Percentiles rank a stretch among this genome's conserved stretches.
Evolutionary conservation across 1,140 invertebrate genomes (phyloP).

Genomic region (Drosophila ironensis): DNA sequence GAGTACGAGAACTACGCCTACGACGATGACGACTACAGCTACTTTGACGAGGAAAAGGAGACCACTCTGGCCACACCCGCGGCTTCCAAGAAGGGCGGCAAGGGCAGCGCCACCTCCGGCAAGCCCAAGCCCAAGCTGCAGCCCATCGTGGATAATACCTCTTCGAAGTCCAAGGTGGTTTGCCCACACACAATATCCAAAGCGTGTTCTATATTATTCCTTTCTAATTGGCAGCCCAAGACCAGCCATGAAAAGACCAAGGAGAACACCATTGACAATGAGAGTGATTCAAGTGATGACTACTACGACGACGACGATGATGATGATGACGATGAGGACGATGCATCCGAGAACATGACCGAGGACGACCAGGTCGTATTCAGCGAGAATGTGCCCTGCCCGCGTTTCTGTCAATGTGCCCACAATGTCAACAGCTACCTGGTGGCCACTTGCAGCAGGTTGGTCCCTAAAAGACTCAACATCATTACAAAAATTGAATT

Average conservation of each 20-base stretch:
- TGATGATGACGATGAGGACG: conserved; percentile 57
- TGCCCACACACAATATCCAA: too few species aligned
- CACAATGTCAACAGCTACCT: conserved; percentile 76
- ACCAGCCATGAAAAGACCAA: conserved; percentile 26
- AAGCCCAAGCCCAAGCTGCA: conserved; percentile 53
- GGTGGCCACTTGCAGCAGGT: conserved; percentile 81
- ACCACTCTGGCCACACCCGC: conserved; percentile 39
- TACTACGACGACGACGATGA: conserved; percentile 60
- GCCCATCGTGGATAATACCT: conserved; percentile 54
- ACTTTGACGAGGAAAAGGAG: conserved; percentile 47
- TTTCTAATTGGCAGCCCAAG: conserved; percentile 27
- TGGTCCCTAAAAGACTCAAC: not conserved
- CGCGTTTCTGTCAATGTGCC: conserved; percentile 73
- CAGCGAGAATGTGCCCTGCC: conserved; percentile 74
- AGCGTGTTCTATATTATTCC: not conserved
- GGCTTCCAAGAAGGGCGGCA: conserved; percentile 42
- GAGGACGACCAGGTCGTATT: conserved; percentile 67
- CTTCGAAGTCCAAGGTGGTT: conserved; percentile 50
- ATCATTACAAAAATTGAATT: too few species aligned
- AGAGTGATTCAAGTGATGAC: conserved; percentile 62
- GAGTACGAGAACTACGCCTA: conserved; percentile 48
- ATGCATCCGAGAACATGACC: conserved; percentile 42
- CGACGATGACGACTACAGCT: conserved; percentile 39
- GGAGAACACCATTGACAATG: conserved; percentile 58
- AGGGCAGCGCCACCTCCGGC: conserved; percentile 19